Percentiles rank a stretch among this genome's conserved stretches.
Conservation (phyloP, 2,888 invertebrate genomes). For the Iphiclides podalirius region DNA sequence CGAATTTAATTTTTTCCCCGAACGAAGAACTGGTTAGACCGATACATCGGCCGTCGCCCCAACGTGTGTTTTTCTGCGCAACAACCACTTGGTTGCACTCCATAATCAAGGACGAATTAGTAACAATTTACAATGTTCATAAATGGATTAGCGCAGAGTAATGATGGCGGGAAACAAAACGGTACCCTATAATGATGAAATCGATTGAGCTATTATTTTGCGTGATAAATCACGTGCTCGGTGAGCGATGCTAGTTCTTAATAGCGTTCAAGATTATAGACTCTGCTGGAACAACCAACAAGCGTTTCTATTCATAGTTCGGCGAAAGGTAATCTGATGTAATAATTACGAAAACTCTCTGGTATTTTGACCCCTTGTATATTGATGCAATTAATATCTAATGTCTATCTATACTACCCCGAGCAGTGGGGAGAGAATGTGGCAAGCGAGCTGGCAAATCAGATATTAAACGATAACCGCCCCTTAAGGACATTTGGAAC, state of each 20-base stretch:
- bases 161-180: slow-evolving; percentile 2
- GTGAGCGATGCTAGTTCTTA: background rate
- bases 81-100: background rate
- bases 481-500: too few relatives aligned
- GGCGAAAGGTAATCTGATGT: background rate
- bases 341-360: background rate
- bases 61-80: too few relatives aligned
- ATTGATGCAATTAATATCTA: too few relatives aligned
- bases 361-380: too few relatives aligned
- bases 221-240: slow-evolving; percentile 17
- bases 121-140: slow-evolving; percentile 13
- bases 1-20: too few relatives aligned
- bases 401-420: too few relatives aligned
- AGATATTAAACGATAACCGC: too few relatives aligned
- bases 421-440: too few relatives aligned
- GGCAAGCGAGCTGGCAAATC: too few relatives aligned
- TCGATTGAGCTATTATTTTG: slow-evolving; percentile 20
- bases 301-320: background rate
- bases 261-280: slow-evolving; percentile 12
- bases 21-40: too few relatives aligned
- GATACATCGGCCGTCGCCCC: too few relatives aligned
- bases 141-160: slow-evolving; percentile 12
- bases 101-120: slow-evolving; percentile 9
- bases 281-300: background rate
- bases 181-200: slow-evolving; percentile 2